Base-by-base conservation (phyloP, 2,888 invertebrate species). In the Sipha maydis region DNA sequence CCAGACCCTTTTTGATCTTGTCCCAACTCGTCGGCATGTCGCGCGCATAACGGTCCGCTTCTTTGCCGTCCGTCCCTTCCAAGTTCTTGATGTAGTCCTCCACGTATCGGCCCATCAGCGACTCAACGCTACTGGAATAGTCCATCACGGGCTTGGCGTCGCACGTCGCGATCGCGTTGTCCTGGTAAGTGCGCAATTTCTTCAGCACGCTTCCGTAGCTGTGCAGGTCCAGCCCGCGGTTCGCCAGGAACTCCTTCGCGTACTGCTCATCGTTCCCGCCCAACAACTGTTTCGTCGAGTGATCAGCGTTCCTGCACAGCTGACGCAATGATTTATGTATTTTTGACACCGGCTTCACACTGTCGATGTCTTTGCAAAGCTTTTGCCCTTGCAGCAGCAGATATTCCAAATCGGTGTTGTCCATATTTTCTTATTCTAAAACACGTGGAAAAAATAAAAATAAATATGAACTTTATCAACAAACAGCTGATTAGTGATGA, bases 311-410 rank as follows among this genome's bases (percentile, higher is more conserved):
- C 21, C 41, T 56, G 28, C 88, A 88, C 19, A 88, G 17, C 19
- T 88, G 88, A 67, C 88, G 88, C 61, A 88, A 88, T 5, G 88
- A 88, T 75, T 88, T 88, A 48, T 88, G 88, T 75, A 88, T 88
- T 82, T 88, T 88, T 11, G 88, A 88, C 21, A 67, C 88, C 31
- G 80, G 82, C 48, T 82, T 82, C 31, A 75, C 25, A 34, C 25
- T 75, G 11, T 75, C 80, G n/a, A 9, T 75, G 31, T 88, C 88
- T 25, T 88, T 82, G 67, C 88, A 88, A 7, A 88, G 75, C 14
- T 82, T 82, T 75, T 88, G 88, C 9, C 88, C 88, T 88, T 88
- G 88, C 19, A 88, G 67, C 11, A 88, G 41, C 4, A 88, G 25
- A 48, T 82, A 61, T 82, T 88, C 88, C 73, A 88, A 75, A 48